Conservation (phyloP, 2,888 invertebrate species). For the Phorcus lineatus region DNA sequence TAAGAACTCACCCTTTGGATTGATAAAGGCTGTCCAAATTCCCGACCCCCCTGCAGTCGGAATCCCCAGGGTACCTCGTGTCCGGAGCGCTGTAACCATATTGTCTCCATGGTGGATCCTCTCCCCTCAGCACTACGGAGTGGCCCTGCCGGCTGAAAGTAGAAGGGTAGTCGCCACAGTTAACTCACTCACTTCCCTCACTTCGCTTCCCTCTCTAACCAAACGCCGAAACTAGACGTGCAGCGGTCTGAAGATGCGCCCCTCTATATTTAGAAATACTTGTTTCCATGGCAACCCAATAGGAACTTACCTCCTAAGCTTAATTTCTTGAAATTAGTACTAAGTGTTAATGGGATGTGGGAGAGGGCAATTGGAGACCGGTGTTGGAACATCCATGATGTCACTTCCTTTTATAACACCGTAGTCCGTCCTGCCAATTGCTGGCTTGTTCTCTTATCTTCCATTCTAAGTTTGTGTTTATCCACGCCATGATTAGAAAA, state of each 20-base stretch:
- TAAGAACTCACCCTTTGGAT: constrained; percentile 70
- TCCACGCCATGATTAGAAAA: too few species aligned
- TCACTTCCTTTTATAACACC: neutral
- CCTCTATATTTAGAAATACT: constrained; percentile 48
- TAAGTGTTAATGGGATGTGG: neutral
- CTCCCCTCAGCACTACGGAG: constrained; percentile 24
- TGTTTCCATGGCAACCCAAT: constrained; percentile 45
- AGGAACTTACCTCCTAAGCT: constrained; percentile 16
- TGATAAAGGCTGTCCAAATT: constrained; percentile 68
- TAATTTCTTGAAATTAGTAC: constrained; percentile 1
- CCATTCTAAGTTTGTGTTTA: too few species aligned
- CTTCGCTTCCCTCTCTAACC: neutral
- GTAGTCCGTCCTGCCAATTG: too few species aligned
- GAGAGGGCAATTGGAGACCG: too few species aligned
- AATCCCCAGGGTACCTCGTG: constrained; percentile 74
- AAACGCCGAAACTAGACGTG: constrained; percentile 32
- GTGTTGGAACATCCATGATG: neutral
- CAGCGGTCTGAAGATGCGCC: constrained; percentile 28
- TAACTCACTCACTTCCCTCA: neutral
- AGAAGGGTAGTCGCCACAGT: constrained; percentile 24
- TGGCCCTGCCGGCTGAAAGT: constrained; percentile 26
- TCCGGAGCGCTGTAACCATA: constrained; percentile 71
- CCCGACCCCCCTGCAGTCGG: constrained; percentile 73
- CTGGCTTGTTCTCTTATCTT: too few species aligned
- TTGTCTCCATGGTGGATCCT: constrained; percentile 64